Percentiles rank a stretch among this genome's conserved stretches.
These are phyloP conservation scores for Sebastes steindachneri DNA, from an alignment of 2,797 vertebrate genomes.

Conservation along the genomic window DNA sequence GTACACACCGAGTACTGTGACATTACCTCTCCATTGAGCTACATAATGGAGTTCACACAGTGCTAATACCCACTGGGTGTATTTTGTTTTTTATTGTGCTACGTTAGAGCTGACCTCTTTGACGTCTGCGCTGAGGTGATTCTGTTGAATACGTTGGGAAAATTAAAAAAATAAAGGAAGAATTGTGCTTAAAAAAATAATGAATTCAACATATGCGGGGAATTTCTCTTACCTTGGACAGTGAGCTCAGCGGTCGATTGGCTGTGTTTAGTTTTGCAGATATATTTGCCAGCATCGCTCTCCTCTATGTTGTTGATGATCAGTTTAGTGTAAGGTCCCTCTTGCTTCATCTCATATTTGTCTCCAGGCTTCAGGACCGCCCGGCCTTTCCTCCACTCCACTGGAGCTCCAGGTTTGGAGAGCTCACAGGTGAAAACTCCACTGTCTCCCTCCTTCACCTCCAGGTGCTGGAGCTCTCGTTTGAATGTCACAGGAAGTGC, in stretches of 20 bases:
- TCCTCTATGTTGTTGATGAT: constrained; percentile 83
- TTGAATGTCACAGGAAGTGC: constrained; percentile 89
- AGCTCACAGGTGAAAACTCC: constrained; percentile 88
- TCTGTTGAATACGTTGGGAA: constrained; percentile 62
- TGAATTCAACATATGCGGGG: background rate
- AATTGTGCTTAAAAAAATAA: background rate
- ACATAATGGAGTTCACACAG: constrained; percentile 41
- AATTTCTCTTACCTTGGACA: constrained; percentile 83
- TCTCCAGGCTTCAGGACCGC: constrained; percentile 84
- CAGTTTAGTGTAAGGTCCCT: constrained; percentile 81
- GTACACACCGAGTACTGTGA: constrained; percentile 25
- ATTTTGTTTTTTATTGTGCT: constrained; percentile 14
- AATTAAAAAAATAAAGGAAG: background rate
- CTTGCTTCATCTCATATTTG: constrained; percentile 89
- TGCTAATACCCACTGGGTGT: constrained; percentile 7
- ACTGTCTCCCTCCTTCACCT: constrained; percentile 83
- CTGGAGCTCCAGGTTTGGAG: constrained; percentile 78
- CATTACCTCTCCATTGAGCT: background rate
- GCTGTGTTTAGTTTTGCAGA: constrained; percentile 86
- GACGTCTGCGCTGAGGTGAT: constrained; percentile 52
- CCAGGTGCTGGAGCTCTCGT: constrained; percentile 81
- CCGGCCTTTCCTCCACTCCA: constrained; percentile 92
- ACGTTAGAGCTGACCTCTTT: constrained; percentile 67
- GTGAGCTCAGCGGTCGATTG: constrained; percentile 87
- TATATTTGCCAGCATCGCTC: constrained; percentile 90